phyloP scores from a whole-genome alignment of 1,140 invertebrate genomes.

The Colletes gigas region DNA sequence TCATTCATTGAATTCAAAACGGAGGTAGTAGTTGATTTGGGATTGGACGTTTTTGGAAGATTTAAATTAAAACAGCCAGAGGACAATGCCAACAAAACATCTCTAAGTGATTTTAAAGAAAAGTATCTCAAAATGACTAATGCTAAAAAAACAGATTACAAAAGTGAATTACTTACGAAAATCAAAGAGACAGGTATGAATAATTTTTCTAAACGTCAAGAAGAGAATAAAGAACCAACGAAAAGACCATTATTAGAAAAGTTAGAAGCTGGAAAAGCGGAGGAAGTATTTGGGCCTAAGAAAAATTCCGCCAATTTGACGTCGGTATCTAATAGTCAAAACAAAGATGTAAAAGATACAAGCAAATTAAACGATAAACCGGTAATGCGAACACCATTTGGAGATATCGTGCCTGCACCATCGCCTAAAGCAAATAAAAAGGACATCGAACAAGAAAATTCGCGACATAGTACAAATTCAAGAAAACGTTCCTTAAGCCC shows the following conservation, averaged over 20 bases:
- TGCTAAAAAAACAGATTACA: constrained; percentile 67
- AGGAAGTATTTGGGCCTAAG: constrained; percentile 66
- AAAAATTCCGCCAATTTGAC: constrained; percentile 14
- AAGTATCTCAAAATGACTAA: constrained; percentile 65
- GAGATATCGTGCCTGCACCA: constrained; percentile 59
- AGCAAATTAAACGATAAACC: constrained; percentile 15
- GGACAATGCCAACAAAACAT: constrained; percentile 34
- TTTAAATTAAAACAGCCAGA: constrained; percentile 74
- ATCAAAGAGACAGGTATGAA: constrained; percentile 62
- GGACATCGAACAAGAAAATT: constrained; percentile 8
- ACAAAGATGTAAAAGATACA: not conserved
- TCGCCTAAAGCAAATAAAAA: constrained; percentile 28
- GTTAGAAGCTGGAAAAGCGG: constrained; percentile 67
- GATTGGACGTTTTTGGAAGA: constrained; percentile 75
- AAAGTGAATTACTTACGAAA: constrained; percentile 66
- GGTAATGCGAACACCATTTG: constrained; percentile 64
- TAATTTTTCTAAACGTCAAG: constrained; percentile 70
- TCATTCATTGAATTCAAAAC: constrained; percentile 72
- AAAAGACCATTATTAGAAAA: constrained; percentile 72
- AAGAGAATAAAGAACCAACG: constrained; percentile 57
- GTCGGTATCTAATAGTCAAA: not conserved
- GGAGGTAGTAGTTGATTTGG: constrained; percentile 72
- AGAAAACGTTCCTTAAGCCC: constrained; percentile 54
- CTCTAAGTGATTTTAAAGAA: constrained; percentile 71
- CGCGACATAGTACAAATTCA: constrained; percentile 10